These are phyloP conservation scores for Parasteatoda tepidariorum DNA, from an alignment of 1,140 invertebrate genomes.

Conservation along the genomic window DNA sequence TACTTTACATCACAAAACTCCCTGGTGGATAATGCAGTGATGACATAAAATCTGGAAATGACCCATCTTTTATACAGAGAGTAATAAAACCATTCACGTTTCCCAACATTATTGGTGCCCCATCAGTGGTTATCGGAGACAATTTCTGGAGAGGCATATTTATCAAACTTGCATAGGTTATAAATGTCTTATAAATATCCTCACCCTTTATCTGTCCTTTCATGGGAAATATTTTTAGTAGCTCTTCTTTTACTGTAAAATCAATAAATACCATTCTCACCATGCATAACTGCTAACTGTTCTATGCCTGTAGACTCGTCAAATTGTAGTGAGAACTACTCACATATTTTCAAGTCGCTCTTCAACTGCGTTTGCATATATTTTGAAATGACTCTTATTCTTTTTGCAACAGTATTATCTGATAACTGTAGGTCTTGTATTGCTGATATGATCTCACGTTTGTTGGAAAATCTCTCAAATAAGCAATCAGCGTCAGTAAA, in stretches of 20 bases:
- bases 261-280: conserved; percentile 32
- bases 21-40: conserved; percentile 32
- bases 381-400: conserved; percentile 3
- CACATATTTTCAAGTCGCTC: neutral
- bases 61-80: too few species aligned
- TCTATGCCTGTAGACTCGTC: neutral
- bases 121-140: neutral
- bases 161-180: neutral
- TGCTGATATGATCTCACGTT: conserved; percentile 14
- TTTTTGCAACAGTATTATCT: neutral
- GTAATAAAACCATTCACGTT: conserved; percentile 5
- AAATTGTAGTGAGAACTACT: conserved; percentile 1
- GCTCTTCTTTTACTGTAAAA: neutral
- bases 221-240: conserved; percentile 31
- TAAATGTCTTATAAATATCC: conserved; percentile 4
- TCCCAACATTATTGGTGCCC: neutral
- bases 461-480: conserved; percentile 40
- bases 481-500: conserved; percentile 20
- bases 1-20: conserved; percentile 19
- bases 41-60: conserved; percentile 31
- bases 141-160: neutral
- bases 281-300: conserved; percentile 26
- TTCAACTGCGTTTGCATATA: conserved; percentile 13
- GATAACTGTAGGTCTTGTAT: conserved; percentile 15
- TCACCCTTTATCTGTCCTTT: conserved; percentile 1